phyloP scores from a whole-genome alignment of 23 tunicate species.

The Clavelina lepadiformis region DNA sequence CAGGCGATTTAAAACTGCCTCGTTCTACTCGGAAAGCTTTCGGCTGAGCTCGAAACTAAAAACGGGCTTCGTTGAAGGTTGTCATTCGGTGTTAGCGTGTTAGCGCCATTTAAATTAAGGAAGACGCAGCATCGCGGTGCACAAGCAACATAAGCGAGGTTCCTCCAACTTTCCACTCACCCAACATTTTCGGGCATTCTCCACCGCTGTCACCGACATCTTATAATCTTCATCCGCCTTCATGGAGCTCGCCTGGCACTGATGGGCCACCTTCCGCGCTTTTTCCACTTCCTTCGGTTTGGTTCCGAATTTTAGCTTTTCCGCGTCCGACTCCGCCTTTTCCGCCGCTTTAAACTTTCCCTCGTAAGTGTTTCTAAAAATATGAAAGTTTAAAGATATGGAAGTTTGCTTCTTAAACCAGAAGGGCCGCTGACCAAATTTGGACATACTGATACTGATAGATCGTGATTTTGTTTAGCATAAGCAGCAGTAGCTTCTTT shows the following conservation, averaged over 20 bases:
- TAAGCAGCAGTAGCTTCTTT: too few species aligned
- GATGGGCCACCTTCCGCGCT: constrained; percentile 39
- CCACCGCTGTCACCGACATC: constrained; percentile 30
- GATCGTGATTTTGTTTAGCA: too few species aligned
- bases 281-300: constrained; percentile 79
- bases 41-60: too few species aligned
- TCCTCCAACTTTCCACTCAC: constrained; percentile 31
- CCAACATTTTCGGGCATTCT: constrained; percentile 52
- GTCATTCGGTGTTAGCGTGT: background rate
- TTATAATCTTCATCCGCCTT: constrained; percentile 92
- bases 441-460: too few species aligned
- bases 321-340: constrained; percentile 74
- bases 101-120: background rate
- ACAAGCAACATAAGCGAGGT: too few species aligned
- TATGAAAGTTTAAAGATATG: too few species aligned
- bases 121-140: too few species aligned
- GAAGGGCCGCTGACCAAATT: too few species aligned
- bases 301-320: constrained; percentile 46
- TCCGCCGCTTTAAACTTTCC: constrained; percentile 58
- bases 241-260: constrained; percentile 19
- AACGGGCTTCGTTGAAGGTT: background rate
- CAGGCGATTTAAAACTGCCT: too few species aligned
- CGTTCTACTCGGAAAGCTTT: too few species aligned
- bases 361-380: constrained; percentile 56
- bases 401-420: too few species aligned